These are phyloP conservation scores for Potamilus streckersoni DNA, from an alignment of 1,140 invertebrate species.

Conservation along the genomic window DNA sequence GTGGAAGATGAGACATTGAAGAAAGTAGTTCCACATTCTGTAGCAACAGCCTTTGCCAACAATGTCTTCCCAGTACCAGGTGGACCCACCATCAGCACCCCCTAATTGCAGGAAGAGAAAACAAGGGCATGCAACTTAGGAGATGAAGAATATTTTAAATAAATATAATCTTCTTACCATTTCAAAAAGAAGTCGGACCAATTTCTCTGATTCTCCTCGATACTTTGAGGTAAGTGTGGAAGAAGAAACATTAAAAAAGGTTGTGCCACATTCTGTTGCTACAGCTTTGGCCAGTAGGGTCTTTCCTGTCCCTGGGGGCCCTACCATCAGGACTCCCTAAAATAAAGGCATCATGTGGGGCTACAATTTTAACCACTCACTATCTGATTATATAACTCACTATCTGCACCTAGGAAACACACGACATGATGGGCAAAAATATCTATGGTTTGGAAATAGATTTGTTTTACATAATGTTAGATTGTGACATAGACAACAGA, in stretches of 20 bases:
- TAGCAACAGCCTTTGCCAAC: slow-evolving; percentile 99
- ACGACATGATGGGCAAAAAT: no score
- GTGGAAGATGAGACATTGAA: slow-evolving; percentile 99
- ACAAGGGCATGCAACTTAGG: slow-evolving; percentile 29
- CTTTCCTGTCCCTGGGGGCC: slow-evolving; percentile 98
- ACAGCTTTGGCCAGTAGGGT: slow-evolving; percentile 99
- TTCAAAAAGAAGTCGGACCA: slow-evolving; percentile 97
- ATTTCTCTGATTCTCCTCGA: slow-evolving; percentile 98
- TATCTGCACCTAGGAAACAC: no score
- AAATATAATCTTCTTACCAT: slow-evolving; percentile 77
- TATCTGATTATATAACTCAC: no score
- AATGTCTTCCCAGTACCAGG: slow-evolving; percentile 99
- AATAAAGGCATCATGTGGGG: slow-evolving; percentile 21
- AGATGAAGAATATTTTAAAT: slow-evolving; percentile 6
- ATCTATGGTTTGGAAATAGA: no score
- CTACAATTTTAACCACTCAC: background rate
- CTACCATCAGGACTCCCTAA: slow-evolving; percentile 94
- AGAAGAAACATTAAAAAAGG: slow-evolving; percentile 99
- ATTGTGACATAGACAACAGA: no score
- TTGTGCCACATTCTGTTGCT: slow-evolving; percentile 98
- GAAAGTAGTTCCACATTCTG: slow-evolving; percentile 99
- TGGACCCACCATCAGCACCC: slow-evolving; percentile 97
- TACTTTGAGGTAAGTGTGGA: slow-evolving; percentile 98
- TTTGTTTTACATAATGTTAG: no score
- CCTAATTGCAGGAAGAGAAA: slow-evolving; percentile 67